A percentile compares a stretch with the other conserved stretches of the same genome.
phyloP scores from a whole-genome alignment of 1,140 invertebrate genomes.

The Himalopsyche phryganea region DNA sequence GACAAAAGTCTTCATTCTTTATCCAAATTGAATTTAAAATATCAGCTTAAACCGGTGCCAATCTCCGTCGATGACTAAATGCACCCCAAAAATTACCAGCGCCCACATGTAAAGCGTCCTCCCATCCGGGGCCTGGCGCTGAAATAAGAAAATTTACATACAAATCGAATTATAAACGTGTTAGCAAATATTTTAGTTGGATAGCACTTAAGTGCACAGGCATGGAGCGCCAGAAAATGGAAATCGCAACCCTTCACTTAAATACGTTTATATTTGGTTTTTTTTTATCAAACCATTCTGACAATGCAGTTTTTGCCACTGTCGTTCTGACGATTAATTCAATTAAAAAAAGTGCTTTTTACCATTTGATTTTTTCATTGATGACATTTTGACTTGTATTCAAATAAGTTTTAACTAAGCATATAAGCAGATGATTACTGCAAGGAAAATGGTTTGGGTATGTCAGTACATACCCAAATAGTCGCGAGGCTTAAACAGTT shows the following conservation, averaged over 20 bases:
- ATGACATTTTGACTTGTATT: no score
- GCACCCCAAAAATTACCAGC: neutral
- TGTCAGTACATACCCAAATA: no score
- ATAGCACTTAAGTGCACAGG: constrained; percentile 24
- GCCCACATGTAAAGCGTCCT: neutral
- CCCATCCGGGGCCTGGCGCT: neutral
- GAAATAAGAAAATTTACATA: constrained; percentile 35
- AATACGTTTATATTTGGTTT: constrained; percentile 2
- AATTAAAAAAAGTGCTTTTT: no score
- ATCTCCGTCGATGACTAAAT: neutral
- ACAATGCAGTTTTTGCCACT: constrained; percentile 24
- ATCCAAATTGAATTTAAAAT: no score
- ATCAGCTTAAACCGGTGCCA: no score
- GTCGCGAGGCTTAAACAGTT: no score
- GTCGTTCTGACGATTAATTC: constrained; percentile 1
- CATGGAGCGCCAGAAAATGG: neutral
- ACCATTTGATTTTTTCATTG: no score
- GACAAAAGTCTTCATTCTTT: no score
- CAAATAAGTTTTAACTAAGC: no score
- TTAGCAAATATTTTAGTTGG: constrained; percentile 34
- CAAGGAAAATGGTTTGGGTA: no score
- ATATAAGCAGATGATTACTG: no score
- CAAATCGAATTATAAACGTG: constrained; percentile 36
- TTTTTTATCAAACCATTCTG: constrained; percentile 15
- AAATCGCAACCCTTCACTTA: constrained; percentile 16